These are phyloP conservation scores for Synanthedon tipuliformis DNA, from an alignment of 2,888 invertebrate species.

Conservation along the genomic window DNA sequence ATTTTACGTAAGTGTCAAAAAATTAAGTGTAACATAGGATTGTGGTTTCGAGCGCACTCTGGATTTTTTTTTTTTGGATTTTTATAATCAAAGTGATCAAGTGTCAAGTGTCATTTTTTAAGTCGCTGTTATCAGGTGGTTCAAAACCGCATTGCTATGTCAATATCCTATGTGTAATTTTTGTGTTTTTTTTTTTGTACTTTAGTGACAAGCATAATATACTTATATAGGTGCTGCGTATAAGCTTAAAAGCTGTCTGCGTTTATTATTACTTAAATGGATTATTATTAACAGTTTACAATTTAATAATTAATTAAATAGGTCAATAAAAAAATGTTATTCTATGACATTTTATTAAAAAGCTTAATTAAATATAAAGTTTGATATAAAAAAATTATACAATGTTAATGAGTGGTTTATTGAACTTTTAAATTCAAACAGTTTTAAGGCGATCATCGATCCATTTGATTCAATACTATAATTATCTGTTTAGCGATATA, in stretches of 20 bases:
- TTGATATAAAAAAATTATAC: no score
- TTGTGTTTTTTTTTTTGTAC: not conserved
- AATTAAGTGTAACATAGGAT: conserved; percentile 36
- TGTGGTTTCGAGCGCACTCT: conserved; percentile 57
- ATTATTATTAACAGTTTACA: no score
- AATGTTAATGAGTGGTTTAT: no score
- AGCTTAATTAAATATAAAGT: no score
- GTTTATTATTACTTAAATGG: no score
- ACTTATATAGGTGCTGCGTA: not conserved
- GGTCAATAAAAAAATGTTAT: no score
- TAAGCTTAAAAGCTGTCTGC: not conserved
- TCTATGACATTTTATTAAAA: no score
- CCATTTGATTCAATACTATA: conserved; percentile 1
- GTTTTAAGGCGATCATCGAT: not conserved
- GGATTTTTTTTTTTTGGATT: conserved; percentile 18
- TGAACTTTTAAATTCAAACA: no score
- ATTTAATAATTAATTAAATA: no score
- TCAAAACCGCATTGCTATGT: conserved; percentile 55
- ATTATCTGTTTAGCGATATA: conserved; percentile 1
- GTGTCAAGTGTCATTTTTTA: conserved; percentile 11
- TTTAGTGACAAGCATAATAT: not conserved
- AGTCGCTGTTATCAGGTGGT: conserved; percentile 28
- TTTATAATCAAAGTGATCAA: conserved; percentile 6
- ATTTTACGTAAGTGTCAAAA: conserved; percentile 65
- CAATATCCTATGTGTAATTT: conserved; percentile 31